Evolutionary conservation across 2,797 vertebrate genomes (phyloP), one percentile per base, ranked within the genome.

Genomic region (Chelonia mydas): DNA sequence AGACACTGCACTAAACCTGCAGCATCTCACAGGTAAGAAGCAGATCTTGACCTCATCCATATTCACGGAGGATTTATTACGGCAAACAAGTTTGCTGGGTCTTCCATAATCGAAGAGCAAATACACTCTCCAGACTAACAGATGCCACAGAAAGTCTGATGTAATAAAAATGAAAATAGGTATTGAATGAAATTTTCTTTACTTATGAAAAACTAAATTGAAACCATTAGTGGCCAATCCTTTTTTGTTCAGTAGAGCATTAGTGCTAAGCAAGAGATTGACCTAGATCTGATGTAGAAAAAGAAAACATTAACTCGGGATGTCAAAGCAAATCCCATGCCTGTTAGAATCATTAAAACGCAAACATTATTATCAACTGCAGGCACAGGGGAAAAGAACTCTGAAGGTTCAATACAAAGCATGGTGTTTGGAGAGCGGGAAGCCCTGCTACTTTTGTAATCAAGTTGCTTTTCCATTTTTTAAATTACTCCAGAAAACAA

Each of bases 171-270:
- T 88, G 92, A 97, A 96, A 97, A 97, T 57, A 92, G 92, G 53
- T 96, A 97, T 88, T 1, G 33, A 97, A 81, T 94, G 53, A 95
- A 95, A 96, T 97, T 94, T 95, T 91, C 92, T 96, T 90, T 88
- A 92, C 92, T 93, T 41, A n/a, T 16, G 81, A 94, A 94, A 96
- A 97, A 79, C 94, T 90, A 97, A 97, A 98, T 97, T 94, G 97
- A 96, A 98, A 94, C 95, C 95, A 95, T 97, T 97, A 97, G 86
- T 50, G 81, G 93, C 79, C 96, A 92, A 97, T 96, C 95, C 90
- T 90, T 93, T 96, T 95, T 95, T 83, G 68, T 91, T 95, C 96
- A 85, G 83, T 9, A 86, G 65, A 90, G 95, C 92, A 97, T 97
- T 95, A 97, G 74, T 45, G 85, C 93, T 96, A 96, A 97, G 97